Base-by-base conservation (phyloP, 2,888 invertebrate species). In the Drosophila kanekoi region DNA sequence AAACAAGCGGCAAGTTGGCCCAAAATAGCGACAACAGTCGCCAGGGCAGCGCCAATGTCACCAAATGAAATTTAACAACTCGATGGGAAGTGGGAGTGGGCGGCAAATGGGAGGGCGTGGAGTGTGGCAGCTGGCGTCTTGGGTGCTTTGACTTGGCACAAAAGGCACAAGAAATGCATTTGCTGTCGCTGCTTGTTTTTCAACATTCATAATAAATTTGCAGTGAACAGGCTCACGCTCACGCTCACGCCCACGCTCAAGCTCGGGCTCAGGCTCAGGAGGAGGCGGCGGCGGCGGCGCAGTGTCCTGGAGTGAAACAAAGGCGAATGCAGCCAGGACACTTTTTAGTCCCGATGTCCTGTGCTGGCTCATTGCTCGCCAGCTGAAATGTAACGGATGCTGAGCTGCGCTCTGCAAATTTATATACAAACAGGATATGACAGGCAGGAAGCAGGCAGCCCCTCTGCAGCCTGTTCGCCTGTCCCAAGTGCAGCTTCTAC, bases 41-140 rank as follows among this genome's bases (percentile, higher is more conserved):
- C 56, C 54, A 20, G 73, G 38, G 56, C 54, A 63, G 43, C 45
- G 53, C 43, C 79, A 60, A 70, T 47, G 60, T 51, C 56, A 62
- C 43, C 83, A 88, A 88, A 88, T 83, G 77, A 88, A 88, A 88
- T 88, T 88, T 88, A 88, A 80, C 83, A 86, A 88, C 87, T 81
- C 63, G 77, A 63, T 65, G 77, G 61, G 66, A 48, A 59, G 37
- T 35, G 56, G 16, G 11, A 28, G 37, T 40, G 49, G 43, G 44
- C 51, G 60, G 35, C 32, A 23, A 10, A 16, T 43, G n/a, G 48
- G 41, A 6, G 38, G 10, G 54, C 51, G 35, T 51, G 32, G 38
- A 47, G 33, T 16, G 38, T 14, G 18, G 32, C 41, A 18, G 8
- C 6, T 20, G 58, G 51, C 53, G 60, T 56, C 72, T 62, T 58